Conservation (phyloP, 2,888 invertebrate genomes). For the Lasioglossum calceatum region DNA sequence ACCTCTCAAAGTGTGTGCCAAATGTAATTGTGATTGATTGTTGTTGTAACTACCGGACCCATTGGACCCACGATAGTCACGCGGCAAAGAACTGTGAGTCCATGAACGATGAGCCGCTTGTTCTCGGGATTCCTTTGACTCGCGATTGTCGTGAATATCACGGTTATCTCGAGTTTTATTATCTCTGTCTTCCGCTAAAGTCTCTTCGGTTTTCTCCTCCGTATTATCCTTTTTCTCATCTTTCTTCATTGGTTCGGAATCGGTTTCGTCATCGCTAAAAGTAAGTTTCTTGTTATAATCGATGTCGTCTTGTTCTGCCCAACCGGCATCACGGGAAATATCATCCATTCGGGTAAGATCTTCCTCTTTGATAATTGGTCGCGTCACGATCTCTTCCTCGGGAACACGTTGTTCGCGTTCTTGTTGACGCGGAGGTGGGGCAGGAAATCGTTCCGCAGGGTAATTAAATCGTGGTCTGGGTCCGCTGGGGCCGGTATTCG, state of each 20-base stretch:
- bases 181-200: constrained; percentile 72
- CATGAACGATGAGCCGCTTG: constrained; percentile 73
- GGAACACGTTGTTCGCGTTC: constrained; percentile 80
- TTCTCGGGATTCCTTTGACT: constrained; percentile 61
- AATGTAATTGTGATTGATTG: constrained; percentile 81
- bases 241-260: constrained; percentile 78
- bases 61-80: constrained; percentile 80
- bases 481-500: constrained; percentile 76
- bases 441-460: constrained; percentile 77
- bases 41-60: constrained; percentile 75
- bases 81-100: constrained; percentile 73
- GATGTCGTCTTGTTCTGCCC: constrained; percentile 97
- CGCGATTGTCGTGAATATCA: constrained; percentile 60
- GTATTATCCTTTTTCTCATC: constrained; percentile 77
- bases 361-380: constrained; percentile 96
- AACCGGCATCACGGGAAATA: constrained; percentile 94
- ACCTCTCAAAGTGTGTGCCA: constrained; percentile 82
- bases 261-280: constrained; percentile 96
- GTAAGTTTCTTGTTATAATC: constrained; percentile 97
- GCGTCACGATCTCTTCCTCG: constrained; percentile 88
- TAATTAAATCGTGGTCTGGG: constrained; percentile 83
- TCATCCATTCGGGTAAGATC: constrained; percentile 97
- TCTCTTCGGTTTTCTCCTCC: constrained; percentile 75
- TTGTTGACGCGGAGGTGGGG: constrained; percentile 78
- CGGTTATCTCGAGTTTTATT: constrained; percentile 75